Evolutionary conservation across 1,140 invertebrate species (phyloP).

Genomic region (Diabrotica undecimpunctata): DNA sequence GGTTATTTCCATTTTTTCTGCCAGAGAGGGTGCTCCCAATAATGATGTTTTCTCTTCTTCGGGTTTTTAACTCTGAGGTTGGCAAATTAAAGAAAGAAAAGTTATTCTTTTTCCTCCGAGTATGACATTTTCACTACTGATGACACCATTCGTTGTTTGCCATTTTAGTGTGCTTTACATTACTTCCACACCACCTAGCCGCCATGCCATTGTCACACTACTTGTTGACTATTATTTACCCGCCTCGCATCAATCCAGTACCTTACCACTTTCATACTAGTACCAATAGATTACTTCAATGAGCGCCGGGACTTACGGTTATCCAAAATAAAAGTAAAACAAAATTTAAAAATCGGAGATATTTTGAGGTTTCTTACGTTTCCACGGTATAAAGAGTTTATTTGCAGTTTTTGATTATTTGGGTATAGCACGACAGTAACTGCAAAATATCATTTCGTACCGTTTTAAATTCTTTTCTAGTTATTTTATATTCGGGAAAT

Average conservation of each 20-base stretch:
- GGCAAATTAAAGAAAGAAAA: slow-evolving; percentile 4
- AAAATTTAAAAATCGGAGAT: too few relatives aligned
- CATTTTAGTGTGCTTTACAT: slow-evolving; percentile 14
- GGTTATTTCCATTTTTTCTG: slow-evolving; percentile 20
- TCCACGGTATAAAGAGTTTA: too few relatives aligned
- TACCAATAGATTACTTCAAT: too few relatives aligned
- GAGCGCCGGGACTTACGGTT: background rate
- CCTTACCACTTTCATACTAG: too few relatives aligned
- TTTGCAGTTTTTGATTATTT: too few relatives aligned
- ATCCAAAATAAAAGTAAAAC: too few relatives aligned
- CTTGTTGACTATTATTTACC: background rate
- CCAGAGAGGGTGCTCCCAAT: slow-evolving; percentile 13
- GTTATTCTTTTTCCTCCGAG: slow-evolving; percentile 3
- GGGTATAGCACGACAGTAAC: too few relatives aligned
- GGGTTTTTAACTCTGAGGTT: slow-evolving; percentile 8
- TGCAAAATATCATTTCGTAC: too few relatives aligned
- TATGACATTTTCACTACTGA: background rate
- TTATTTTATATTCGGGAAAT: too few relatives aligned
- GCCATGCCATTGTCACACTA: slow-evolving; percentile 7
- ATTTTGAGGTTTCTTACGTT: too few relatives aligned
- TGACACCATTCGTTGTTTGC: slow-evolving; percentile 16
- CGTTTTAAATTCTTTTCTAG: too few relatives aligned
- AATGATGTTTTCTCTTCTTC: slow-evolving; percentile 17
- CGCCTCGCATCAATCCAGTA: slow-evolving; percentile 7
- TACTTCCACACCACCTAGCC: slow-evolving; percentile 11